Evolutionary conservation across 2,113 vertebrate species (phyloP).

Genomic region (Hystrix cristata): DNA sequence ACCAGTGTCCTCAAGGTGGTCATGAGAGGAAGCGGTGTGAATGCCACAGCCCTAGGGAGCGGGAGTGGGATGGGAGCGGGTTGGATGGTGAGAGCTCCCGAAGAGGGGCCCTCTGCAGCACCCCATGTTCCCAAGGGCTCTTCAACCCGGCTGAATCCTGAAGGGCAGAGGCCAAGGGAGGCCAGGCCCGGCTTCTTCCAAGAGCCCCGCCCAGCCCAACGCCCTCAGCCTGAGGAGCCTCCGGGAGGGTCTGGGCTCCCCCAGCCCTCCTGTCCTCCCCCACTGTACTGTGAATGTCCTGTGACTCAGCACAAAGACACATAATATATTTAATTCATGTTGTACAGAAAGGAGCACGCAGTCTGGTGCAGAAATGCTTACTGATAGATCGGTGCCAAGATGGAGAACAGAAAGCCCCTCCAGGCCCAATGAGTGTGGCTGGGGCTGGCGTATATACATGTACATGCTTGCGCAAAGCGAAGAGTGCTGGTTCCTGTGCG

Average conservation of each 20-base stretch:
- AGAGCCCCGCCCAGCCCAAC: not conserved
- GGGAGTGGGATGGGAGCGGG: not conserved
- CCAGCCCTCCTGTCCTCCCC: not conserved
- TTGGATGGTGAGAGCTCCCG: not conserved
- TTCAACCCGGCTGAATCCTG: not conserved
- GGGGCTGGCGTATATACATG: not conserved
- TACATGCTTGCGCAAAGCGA: not conserved
- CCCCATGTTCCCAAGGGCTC: not conserved
- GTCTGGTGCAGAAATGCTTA: conserved; percentile 51
- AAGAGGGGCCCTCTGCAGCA: not conserved
- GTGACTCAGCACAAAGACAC: conserved; percentile 74
- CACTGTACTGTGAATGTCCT: conserved; percentile 80
- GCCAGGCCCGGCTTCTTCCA: not conserved
- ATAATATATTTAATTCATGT: conserved; percentile 85
- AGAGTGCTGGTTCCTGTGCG: conserved; percentile 42
- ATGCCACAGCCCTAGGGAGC: not conserved
- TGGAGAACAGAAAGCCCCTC: not conserved
- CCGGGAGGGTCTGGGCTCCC: conserved; percentile 2
- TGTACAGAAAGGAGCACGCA: conserved; percentile 53
- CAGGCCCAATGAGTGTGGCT: conserved; percentile 58
- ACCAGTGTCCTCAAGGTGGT: not conserved
- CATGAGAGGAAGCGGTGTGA: not conserved
- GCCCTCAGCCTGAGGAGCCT: not conserved
- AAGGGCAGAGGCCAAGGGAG: not conserved
- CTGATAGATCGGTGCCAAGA: conserved; percentile 75